phyloP scores from a whole-genome alignment of 30 jellyfish, hydroid and myxozoan species.

The Rhopilema esculentum region DNA sequence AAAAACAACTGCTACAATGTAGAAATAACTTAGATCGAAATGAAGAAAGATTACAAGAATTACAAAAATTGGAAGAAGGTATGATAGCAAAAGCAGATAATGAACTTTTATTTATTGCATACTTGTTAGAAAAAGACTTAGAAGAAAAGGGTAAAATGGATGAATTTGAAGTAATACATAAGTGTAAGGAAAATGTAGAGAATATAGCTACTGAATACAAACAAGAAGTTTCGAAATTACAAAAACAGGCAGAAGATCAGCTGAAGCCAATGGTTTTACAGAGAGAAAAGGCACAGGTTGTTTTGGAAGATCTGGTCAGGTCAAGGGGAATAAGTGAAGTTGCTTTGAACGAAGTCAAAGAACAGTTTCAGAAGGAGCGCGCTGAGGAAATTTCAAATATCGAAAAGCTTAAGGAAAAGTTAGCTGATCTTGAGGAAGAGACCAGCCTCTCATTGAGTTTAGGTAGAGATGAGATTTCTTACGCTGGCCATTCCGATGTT shows the following conservation, averaged over 20 bases:
- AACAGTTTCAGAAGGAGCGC: slow-evolving; percentile 83
- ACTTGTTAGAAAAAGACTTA: slow-evolving; percentile 84
- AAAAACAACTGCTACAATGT: slow-evolving; percentile 80
- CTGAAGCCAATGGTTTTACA: slow-evolving; percentile 79
- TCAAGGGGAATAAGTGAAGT: slow-evolving; percentile 94
- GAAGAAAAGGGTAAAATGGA: slow-evolving; percentile 63
- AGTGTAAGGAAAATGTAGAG: slow-evolving; percentile 76
- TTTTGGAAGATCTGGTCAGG: slow-evolving; percentile 88
- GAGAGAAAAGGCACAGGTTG: slow-evolving; percentile 91
- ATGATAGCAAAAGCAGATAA: slow-evolving; percentile 85
- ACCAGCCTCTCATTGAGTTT: slow-evolving; percentile 59
- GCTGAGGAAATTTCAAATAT: slow-evolving; percentile 74
- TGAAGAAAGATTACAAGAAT: slow-evolving; percentile 76
- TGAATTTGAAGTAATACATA: slow-evolving; percentile 35
- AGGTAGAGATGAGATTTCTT: slow-evolving; percentile 64
- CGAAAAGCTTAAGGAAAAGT: slow-evolving; percentile 76
- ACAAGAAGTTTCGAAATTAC: slow-evolving; percentile 69
- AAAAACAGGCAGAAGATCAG: slow-evolving; percentile 54
- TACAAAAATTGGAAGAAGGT: slow-evolving; percentile 81
- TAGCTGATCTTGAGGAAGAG: slow-evolving; percentile 90
- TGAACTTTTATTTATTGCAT: slow-evolving; percentile 87
- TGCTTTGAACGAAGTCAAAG: slow-evolving; percentile 83
- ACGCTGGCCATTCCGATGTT: slow-evolving; percentile 53
- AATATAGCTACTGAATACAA: slow-evolving; percentile 70
- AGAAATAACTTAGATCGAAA: slow-evolving; percentile 62